Evolutionary conservation across 2,113 vertebrate species (phyloP).

Genomic region (Pontoporia blainvillei): DNA sequence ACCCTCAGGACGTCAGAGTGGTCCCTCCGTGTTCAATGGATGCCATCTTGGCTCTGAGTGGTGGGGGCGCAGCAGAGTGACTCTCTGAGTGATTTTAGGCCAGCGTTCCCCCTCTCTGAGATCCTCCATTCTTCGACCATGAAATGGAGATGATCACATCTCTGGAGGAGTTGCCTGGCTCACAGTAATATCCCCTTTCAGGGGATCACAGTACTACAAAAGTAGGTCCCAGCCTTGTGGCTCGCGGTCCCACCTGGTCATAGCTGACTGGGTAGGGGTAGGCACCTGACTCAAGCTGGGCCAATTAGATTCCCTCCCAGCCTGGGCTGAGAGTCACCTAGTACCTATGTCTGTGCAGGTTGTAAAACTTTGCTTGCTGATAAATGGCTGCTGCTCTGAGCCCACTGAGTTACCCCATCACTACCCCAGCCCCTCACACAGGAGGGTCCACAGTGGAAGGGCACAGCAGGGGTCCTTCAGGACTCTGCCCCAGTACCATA

Average conservation of each 20-base stretch:
- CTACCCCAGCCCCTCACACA: rapidly evolving
- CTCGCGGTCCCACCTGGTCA: not conserved
- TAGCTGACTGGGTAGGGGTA: not conserved
- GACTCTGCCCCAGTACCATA: not conserved
- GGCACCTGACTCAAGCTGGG: not conserved
- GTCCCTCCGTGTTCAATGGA: not conserved
- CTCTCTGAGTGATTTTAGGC: not conserved
- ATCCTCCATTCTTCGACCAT: not conserved
- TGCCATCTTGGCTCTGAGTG: not conserved
- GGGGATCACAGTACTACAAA: not conserved
- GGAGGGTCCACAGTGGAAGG: not conserved
- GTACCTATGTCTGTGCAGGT: too few relatives aligned
- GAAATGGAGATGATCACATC: not conserved
- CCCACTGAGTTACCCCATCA: not conserved
- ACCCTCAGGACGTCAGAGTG: not conserved
- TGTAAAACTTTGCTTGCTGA: not conserved
- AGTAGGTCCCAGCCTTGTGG: not conserved
- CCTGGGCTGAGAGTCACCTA: not conserved
- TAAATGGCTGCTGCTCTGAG: not conserved
- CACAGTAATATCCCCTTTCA: not conserved
- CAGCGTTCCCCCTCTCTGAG: not conserved
- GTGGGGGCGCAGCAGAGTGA: too few relatives aligned
- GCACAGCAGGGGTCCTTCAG: not conserved
- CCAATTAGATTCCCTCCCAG: not conserved
- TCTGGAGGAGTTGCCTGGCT: not conserved